Percentiles rank a stretch among this genome's conserved stretches.
Conservation (phyloP, 1,140 invertebrate species). For the Drosophila bocqueti region DNA sequence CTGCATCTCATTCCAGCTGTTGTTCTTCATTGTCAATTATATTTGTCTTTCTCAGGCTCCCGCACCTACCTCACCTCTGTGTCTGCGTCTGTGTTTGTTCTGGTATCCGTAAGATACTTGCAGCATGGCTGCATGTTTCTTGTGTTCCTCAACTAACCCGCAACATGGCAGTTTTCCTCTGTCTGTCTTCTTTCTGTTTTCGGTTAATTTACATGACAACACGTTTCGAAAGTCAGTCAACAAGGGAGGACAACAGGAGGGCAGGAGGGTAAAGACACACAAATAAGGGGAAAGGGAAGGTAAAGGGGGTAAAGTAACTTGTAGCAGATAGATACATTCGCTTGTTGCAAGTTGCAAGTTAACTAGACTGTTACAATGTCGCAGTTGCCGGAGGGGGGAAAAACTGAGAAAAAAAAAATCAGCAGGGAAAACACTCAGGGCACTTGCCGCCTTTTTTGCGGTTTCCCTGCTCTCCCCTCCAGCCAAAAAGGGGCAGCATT, state of each 20-base stretch:
- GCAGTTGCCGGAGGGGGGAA: slow-evolving; percentile 7
- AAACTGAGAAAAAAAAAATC: not conserved
- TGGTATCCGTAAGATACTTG: slow-evolving; percentile 49
- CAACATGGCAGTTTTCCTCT: slow-evolving; percentile 49
- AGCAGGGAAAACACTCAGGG: slow-evolving; percentile 34
- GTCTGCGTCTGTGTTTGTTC: slow-evolving; percentile 50
- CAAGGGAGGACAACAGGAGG: slow-evolving; percentile 20
- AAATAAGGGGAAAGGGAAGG: slow-evolving; percentile 1
- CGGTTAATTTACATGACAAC: slow-evolving; percentile 82
- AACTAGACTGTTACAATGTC: slow-evolving; percentile 81
- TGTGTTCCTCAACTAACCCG: slow-evolving; percentile 54
- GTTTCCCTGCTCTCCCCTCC: slow-evolving; percentile 13
- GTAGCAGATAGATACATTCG: slow-evolving; percentile 75
- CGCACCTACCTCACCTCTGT: slow-evolving; percentile 14
- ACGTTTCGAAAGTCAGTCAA: slow-evolving; percentile 81
- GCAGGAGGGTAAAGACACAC: not conserved
- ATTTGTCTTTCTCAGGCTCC: slow-evolving; percentile 75
- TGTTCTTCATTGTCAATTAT: slow-evolving; percentile 43
- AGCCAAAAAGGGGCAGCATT: slow-evolving; percentile 8
- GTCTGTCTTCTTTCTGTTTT: slow-evolving; percentile 45
- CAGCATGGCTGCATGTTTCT: slow-evolving; percentile 29
- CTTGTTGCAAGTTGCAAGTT: slow-evolving; percentile 69
- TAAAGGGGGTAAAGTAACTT: slow-evolving; percentile 45
- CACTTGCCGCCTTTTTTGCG: slow-evolving; percentile 62
- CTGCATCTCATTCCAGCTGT: slow-evolving; percentile 43